Evolutionary conservation across 2,797 vertebrate species (phyloP).

Genomic region (Sphenodon punctatus): DNA sequence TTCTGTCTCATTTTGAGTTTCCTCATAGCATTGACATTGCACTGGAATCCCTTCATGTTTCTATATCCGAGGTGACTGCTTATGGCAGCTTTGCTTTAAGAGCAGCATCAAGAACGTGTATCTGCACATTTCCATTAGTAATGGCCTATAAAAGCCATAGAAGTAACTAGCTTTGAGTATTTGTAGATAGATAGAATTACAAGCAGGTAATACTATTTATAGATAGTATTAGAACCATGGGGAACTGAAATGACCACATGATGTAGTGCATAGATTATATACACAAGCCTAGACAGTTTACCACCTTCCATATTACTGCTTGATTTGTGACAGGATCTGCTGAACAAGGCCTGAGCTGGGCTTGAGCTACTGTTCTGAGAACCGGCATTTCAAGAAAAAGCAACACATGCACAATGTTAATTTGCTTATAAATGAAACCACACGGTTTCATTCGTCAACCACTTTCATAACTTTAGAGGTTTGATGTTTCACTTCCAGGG

Average conservation of each 20-base stretch:
- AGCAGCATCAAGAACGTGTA: not conserved
- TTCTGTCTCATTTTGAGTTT: not conserved
- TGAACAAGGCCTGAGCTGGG: not conserved
- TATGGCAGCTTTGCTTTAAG: not conserved
- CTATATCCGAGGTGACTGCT: not conserved
- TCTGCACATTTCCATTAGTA: not conserved
- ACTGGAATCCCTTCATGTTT: not conserved
- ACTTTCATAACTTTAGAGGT: not conserved
- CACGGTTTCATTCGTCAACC: not conserved
- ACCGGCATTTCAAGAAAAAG: not conserved
- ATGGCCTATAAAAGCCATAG: not conserved
- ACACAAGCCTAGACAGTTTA: not conserved
- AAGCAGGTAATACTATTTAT: too few species aligned
- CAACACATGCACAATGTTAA: not conserved
- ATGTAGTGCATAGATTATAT: not conserved
- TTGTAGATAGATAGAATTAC: too few species aligned
- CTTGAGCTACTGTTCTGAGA: not conserved
- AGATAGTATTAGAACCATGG: not conserved
- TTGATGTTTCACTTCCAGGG: not conserved
- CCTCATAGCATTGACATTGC: not conserved
- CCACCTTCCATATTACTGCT: not conserved
- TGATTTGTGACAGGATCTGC: not conserved
- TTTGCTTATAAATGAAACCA: not conserved
- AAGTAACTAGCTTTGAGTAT: not conserved
- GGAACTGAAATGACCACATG: not conserved